Conservation (phyloP, 2,113 vertebrate species). For the Nasalis larvatus region DNA sequence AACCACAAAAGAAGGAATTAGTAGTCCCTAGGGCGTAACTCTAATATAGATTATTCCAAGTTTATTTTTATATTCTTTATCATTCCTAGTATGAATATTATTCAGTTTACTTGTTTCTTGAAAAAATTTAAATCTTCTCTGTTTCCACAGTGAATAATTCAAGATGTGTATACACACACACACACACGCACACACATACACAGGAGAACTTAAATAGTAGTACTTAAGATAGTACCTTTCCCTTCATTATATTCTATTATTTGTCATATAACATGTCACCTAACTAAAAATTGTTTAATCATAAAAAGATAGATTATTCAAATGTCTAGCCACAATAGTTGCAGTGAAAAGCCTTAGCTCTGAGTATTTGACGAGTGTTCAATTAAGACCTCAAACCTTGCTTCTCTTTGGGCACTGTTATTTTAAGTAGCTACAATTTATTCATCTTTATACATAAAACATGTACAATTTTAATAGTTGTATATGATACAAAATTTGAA, state of each 20-base stretch:
- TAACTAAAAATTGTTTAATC: constrained; percentile 22
- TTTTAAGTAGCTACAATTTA: constrained; percentile 52
- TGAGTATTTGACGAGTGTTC: neutral
- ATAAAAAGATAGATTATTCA: constrained; percentile 40
- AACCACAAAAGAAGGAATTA: neutral
- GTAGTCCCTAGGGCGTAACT: neutral
- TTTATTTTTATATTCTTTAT: neutral
- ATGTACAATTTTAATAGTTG: constrained; percentile 67
- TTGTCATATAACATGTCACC: constrained; percentile 44
- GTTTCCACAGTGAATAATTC: neutral
- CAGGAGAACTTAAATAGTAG: neutral
- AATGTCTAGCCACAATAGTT: neutral
- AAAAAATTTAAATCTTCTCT: neutral
- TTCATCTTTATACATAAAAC: constrained; percentile 71
- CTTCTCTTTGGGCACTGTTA: neutral
- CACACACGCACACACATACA: neutral
- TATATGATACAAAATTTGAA: constrained; percentile 77
- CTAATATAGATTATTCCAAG: neutral
- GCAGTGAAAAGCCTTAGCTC: neutral
- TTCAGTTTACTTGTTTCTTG: neutral
- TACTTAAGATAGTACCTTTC: neutral
- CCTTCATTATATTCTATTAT: neutral
- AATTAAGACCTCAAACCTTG: constrained; percentile 51
- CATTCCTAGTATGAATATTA: neutral
- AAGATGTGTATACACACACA: neutral